phyloP scores from a whole-genome alignment of 2,113 vertebrate genomes.

The Cichladusa arquata region DNA sequence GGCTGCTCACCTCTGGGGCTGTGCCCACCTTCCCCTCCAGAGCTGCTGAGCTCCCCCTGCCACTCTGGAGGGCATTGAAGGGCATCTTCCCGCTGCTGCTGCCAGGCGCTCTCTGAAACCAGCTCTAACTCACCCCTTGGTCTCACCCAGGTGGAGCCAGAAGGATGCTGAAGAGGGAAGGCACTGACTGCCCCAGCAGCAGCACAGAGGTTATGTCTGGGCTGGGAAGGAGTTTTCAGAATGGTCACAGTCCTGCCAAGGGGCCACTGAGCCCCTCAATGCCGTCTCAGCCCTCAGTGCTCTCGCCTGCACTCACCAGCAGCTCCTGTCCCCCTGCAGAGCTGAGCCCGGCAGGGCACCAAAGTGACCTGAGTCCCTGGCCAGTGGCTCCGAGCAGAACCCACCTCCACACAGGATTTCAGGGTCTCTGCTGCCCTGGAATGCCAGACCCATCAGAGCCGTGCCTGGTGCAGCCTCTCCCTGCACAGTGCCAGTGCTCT shows the following conservation, averaged over 20 bases:
- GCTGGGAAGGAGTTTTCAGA: background rate
- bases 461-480: fast-evolving
- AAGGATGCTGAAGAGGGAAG: background rate
- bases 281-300: background rate
- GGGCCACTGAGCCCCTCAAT: fast-evolving
- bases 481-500: fast-evolving
- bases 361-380: background rate
- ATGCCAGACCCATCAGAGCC: background rate
- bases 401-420: background rate
- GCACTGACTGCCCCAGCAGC: background rate
- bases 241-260: background rate
- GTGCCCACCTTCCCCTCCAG: background rate
- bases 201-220: background rate
- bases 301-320: background rate
- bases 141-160: background rate
- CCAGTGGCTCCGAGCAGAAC: background rate
- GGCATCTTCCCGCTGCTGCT: background rate
- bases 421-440: background rate
- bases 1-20: background rate
- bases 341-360: background rate
- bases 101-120: background rate
- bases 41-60: background rate
- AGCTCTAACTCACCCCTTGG: background rate
- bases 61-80: background rate
- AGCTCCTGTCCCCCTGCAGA: too few species aligned